These are phyloP conservation scores for Brachyrhaphis roseni DNA, from an alignment of 2,797 vertebrate species.

Conservation along the genomic window DNA sequence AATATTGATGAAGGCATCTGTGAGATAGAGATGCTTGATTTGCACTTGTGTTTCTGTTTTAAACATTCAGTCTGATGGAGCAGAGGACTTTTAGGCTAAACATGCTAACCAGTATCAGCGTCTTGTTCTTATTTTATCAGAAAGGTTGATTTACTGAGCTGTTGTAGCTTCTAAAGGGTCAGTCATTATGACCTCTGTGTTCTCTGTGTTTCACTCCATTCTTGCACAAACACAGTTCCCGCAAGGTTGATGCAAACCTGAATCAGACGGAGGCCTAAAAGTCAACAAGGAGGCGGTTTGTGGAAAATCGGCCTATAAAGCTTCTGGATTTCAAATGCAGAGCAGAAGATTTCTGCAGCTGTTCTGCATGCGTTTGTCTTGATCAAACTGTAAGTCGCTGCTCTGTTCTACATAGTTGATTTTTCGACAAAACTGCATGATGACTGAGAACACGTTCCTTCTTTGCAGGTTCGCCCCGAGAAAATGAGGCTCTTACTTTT, in stretches of 20 bases:
- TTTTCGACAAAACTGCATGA: background rate
- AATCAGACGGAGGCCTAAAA: too few species aligned
- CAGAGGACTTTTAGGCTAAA: background rate
- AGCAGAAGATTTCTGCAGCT: background rate
- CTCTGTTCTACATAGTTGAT: background rate
- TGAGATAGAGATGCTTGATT: too few species aligned
- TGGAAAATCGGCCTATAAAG: background rate
- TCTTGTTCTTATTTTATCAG: background rate
- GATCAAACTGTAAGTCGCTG: background rate
- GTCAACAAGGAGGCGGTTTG: too few species aligned
- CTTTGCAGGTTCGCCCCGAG: background rate
- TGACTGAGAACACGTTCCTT: background rate
- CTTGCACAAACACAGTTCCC: background rate
- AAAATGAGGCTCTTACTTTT: background rate
- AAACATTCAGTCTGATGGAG: background rate
- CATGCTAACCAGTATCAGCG: background rate
- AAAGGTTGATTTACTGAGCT: too few species aligned
- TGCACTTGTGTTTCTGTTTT: too few species aligned
- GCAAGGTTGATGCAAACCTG: too few species aligned
- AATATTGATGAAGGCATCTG: too few species aligned
- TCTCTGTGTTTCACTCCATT: background rate
- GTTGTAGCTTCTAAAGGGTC: too few species aligned
- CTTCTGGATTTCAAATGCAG: background rate
- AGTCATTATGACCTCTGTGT: background rate
- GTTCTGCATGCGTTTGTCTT: background rate